A percentile compares a stretch with the other conserved stretches of the same genome.
phyloP scores from a whole-genome alignment of 2,797 vertebrate genomes.

The Sebastes flavidus region DNA sequence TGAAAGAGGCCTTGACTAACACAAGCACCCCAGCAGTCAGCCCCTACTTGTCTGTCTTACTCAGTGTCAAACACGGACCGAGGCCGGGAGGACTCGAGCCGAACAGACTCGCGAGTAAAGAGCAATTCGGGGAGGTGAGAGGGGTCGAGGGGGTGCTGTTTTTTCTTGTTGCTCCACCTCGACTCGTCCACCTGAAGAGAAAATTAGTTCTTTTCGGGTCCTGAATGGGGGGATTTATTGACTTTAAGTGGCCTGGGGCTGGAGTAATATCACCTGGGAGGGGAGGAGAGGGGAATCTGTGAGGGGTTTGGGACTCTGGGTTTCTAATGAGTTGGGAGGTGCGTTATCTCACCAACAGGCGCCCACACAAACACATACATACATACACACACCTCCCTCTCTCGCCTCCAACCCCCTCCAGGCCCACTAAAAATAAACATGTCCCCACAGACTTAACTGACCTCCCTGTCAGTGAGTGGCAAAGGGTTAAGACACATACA shows the following conservation, averaged over 20 bases:
- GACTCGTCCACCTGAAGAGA: constrained; percentile 74
- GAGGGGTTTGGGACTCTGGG: constrained; percentile 61
- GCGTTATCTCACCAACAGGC: constrained; percentile 76
- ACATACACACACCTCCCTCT: constrained; percentile 56
- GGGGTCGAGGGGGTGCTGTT: constrained; percentile 64
- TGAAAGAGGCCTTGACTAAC: constrained; percentile 85
- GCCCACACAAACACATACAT: constrained; percentile 62
- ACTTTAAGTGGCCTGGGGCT: constrained; percentile 74
- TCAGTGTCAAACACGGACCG: constrained; percentile 73
- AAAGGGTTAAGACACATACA: constrained; percentile 78
- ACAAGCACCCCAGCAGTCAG: constrained; percentile 73
- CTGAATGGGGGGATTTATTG: constrained; percentile 79
- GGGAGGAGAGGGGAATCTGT: constrained; percentile 58
- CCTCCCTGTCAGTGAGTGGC: constrained; percentile 79
- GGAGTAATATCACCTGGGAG: constrained; percentile 71
- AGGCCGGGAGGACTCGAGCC: constrained; percentile 57
- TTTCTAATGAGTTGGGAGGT: constrained; percentile 78
- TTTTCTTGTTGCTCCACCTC: constrained; percentile 70
- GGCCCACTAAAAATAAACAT: constrained; percentile 82
- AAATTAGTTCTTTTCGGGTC: constrained; percentile 69
- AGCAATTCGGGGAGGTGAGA: constrained; percentile 54
- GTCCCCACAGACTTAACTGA: constrained; percentile 79
- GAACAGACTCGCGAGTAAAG: constrained; percentile 48
- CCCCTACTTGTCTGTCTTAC: constrained; percentile 81
- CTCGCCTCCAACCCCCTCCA: constrained; percentile 62